Evolutionary conservation across 2,113 vertebrate genomes (phyloP), one percentile per base, ranked within the genome.

Genomic region (Rhinopomastus cyanomelas): DNA sequence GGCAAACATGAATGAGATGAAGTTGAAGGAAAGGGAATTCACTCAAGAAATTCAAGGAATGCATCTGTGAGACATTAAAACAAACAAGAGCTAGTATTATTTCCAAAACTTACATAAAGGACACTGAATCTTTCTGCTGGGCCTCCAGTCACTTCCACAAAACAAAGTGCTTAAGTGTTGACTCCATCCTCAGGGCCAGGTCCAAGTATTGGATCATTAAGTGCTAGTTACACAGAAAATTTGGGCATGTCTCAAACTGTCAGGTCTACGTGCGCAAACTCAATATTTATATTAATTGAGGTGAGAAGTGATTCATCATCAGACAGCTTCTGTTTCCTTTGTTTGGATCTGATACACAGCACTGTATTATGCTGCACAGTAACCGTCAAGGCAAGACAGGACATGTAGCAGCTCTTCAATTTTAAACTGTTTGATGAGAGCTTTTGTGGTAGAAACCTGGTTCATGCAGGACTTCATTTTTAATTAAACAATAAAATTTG

Each of bases 261-360:
- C 90, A 88, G 66, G 68, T 82, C 77, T 95, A 23, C 79, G 91
- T 95, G 92, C 84, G 84, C 88, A 95, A 94, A 81, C 71, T 87
- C 68, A 83, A 53, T 96, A 87, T 92, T 93, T 73, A 48, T 85
- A 89, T 89, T 88, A 96, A 91, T 91, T 81, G 90, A 95, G 69
- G 76, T 92, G 85, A 90, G 93, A 90, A 95, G 92, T 96, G 94
- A 95, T 96, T 96, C 90, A 92, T 49, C 65, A 80, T 87, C 87
- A 94, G 74, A 74, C 73, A 92, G 90, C 87, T 76, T 36, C 71
- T 91, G 32, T 81, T 95, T 86, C 65, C 88, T 93, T 91, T 94
- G 88, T 96, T 94, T 6, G 5, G 25, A 95, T 94, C 90, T 94
- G 92, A 95, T 94, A 88, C 88, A 90, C 94, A 94, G 60, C 27